Percentiles rank a stretch among this genome's conserved stretches.
Conservation (phyloP, 1,140 invertebrate genomes). For the Penaeus japonicus region DNA sequence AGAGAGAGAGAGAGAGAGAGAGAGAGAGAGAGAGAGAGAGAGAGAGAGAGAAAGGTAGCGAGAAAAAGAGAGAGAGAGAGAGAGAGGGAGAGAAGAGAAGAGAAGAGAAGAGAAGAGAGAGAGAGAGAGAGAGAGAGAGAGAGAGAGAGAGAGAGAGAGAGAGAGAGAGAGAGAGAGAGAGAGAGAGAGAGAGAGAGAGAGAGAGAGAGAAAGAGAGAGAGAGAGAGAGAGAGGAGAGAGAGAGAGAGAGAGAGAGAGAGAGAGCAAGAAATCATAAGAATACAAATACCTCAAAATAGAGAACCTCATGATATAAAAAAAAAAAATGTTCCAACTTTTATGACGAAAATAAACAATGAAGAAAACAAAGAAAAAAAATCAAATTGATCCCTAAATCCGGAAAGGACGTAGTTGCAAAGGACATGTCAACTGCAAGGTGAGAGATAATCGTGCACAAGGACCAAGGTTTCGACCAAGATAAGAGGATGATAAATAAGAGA, state of each 20-base stretch:
- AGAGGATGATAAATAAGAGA: too few relatives aligned
- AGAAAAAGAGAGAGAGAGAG: neutral
- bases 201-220: too few relatives aligned
- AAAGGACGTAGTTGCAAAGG: too few relatives aligned
- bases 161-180: neutral
- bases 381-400: too few relatives aligned
- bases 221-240: neutral
- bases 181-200: too few relatives aligned
- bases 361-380: too few relatives aligned
- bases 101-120: neutral
- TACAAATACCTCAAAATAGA: neutral
- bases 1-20: constrained; percentile 14
- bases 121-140: constrained; percentile 8
- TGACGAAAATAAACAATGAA: too few relatives aligned
- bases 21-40: constrained; percentile 33
- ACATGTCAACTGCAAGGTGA: too few relatives aligned
- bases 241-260: constrained; percentile 24
- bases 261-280: neutral
- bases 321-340: too few relatives aligned
- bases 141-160: constrained; percentile 30
- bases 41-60: neutral
- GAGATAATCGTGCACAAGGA: too few relatives aligned
- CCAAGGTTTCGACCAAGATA: too few relatives aligned
- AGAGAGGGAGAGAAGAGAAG: neutral
- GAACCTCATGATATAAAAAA: too few relatives aligned